Evolutionary conservation across 1,140 invertebrate species (phyloP), one percentile per base, ranked within the genome.

Genomic region (Aphelenchoides avenae): DNA sequence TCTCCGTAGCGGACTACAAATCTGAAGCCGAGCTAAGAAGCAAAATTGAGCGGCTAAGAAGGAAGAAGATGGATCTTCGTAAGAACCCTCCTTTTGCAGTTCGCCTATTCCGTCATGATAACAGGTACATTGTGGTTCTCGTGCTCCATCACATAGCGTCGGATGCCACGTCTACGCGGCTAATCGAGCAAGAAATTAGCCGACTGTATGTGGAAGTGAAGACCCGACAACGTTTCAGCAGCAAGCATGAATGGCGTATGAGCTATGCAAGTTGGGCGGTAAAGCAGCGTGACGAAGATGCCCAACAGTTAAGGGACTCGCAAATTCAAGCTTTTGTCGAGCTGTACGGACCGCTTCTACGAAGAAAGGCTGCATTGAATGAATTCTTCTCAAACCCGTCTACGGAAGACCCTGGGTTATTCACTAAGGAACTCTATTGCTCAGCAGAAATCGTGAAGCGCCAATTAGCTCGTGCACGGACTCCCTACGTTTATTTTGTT

Each of bases 111-210:
- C 30, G 58, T 22, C 6, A 5, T n/a, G 33, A 57, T 15, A 27
- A 6, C 3, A n/a, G 13, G 29, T 27, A 40, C 29, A 6, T 20
- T 26, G 7, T 59, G 13, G 42, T 11, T 41, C n/a, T 57, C 15
- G 9, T 22, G 20, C 13, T 61, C 5, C 54, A 57, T 40, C 54
- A 57, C 53, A 22, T 57, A 22, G 18, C 39, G 6, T 6, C 24
- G 15, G 54, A 57, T 18, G 54, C 54, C 15, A 60, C 55, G 13
- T 48, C 30, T 11, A 61, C 53, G 6, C 18, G 44, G 20, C 6
- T 57, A 24, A 54, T 57, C 13, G 54, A 57, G 15, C 2, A 42
- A 29, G n/a, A 57, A 18, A 37, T 57, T 1, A 26, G 34, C 6
- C 6, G 20, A 3, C 22, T 4, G 3, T 57, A 59, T 26, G 24